Evolutionary conservation across 2,797 vertebrate genomes (phyloP).

Genomic region (Clarias fuscus): DNA sequence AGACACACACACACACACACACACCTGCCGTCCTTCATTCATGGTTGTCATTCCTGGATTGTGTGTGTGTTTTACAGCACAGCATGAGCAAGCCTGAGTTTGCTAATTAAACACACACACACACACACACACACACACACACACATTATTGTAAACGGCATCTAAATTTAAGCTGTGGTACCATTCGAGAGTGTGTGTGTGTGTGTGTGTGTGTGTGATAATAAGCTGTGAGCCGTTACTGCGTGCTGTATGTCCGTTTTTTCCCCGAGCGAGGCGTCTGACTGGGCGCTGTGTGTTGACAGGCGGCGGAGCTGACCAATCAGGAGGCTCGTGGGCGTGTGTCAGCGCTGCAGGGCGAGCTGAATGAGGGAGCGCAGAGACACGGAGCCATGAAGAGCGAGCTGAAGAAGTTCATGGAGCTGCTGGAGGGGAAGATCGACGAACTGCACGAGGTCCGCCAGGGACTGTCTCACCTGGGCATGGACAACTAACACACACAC

Average conservation of each 20-base stretch:
- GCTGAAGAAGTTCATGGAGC: constrained; percentile 92
- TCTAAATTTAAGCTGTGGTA: background rate
- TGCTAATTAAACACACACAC: background rate
- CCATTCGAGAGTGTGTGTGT: background rate
- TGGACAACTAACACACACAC: constrained; percentile 77
- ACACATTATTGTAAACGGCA: background rate
- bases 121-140: constrained; percentile 11
- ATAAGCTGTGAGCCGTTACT: no score
- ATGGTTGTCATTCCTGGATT: constrained; percentile 8
- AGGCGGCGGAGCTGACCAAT: constrained; percentile 88
- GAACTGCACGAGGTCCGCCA: constrained; percentile 94
- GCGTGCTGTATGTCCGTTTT: background rate
- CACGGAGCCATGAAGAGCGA: constrained; percentile 90
- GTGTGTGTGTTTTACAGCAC: background rate
- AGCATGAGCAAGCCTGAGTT: background rate
- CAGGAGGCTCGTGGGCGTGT: constrained; percentile 85
- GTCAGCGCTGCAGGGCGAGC: constrained; percentile 78
- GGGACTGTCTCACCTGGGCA: constrained; percentile 89
- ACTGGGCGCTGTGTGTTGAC: constrained; percentile 40
- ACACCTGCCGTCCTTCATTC: background rate
- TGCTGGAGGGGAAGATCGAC: constrained; percentile 93
- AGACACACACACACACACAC: background rate
- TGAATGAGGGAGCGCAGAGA: constrained; percentile 85
- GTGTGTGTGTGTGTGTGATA: background rate
- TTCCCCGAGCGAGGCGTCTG: background rate